Evolutionary conservation across 1,140 invertebrate genomes (phyloP), one percentile per base, ranked within the genome.

Genomic region (Phymastichus coffea): DNA sequence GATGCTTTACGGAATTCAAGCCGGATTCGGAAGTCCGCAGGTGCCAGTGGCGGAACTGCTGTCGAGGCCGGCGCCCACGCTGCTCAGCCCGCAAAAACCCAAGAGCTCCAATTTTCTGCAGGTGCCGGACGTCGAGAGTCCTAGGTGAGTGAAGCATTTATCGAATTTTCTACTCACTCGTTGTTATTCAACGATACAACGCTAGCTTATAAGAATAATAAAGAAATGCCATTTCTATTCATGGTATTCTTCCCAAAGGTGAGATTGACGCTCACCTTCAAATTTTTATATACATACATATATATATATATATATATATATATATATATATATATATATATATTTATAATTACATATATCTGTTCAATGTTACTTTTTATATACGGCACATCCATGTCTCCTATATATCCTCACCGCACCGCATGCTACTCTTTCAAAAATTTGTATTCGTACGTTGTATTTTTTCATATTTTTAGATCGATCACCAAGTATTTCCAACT

Each of bases 1-100:
- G 81, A 95, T 97, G 93, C 78, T 97, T 17, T 96, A 96, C 73
- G 94, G 94, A 58, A 95, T 96, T 66, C 92, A 93, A 70, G 92
- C 93, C 0, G 92, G 92, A 35, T 95, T 95, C 72, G 92, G 93
- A n/a, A 94, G 92, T 49, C 93, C 91, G 1, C 92, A 94, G 82
- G 92, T 94, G 56, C 93, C 92, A 1, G 92, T 94, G 3, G 92
- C 92, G 0, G 92, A 95, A 74, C 79, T 95, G 44, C 79, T 94
- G 43, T 89, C 92, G 0, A 83, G 92, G 53, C 91, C 92, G 3
- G 92, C 89, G 2, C 93, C 93, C 0, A 90, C 90, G 9, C 76
- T 94, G 17, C 83, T 93, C 3, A 92, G 90, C 54, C 91, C 91
- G 0, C 89, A 90, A 66, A 88, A 91, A 65, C 88, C 90, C n/a